A percentile compares a stretch with the other conserved stretches of the same genome.
These are phyloP conservation scores for Puntigrus tetrazona DNA, from an alignment of 2,113 vertebrate species.

Conservation along the genomic window DNA sequence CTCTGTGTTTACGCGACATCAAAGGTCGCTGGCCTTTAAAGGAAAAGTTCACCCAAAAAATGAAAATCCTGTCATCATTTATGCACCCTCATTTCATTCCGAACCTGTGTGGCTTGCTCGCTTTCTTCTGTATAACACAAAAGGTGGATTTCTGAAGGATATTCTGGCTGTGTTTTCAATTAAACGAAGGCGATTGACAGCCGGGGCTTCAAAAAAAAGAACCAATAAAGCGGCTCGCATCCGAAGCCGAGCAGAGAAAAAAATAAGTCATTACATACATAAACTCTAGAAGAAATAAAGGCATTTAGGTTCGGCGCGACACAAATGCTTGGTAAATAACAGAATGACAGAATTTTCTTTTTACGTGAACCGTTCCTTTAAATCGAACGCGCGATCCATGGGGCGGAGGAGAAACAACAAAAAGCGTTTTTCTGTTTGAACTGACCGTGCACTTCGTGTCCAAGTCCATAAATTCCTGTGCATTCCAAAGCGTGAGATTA, in stretches of 20 bases:
- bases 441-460: slow-evolving; percentile 2
- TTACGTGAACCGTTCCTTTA: background rate
- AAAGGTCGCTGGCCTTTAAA: background rate
- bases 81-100: background rate
- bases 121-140: no score
- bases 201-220: background rate
- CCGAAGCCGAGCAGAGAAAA: background rate
- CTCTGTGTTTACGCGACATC: background rate
- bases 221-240: background rate
- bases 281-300: background rate
- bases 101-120: background rate
- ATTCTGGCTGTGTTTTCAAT: background rate
- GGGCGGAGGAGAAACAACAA: background rate
- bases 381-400: background rate
- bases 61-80: background rate
- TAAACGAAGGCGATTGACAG: background rate
- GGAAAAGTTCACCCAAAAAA: background rate
- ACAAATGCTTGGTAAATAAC: background rate
- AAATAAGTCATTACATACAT: background rate
- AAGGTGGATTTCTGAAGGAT: background rate
- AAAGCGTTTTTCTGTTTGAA: background rate
- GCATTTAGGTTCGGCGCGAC: background rate
- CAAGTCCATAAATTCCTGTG: background rate
- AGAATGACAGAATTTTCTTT: background rate
- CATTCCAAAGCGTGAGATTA: slow-evolving; percentile 23